Base-by-base conservation (phyloP, 2,797 vertebrate genomes). In the Bradypodion ventrale region DNA sequence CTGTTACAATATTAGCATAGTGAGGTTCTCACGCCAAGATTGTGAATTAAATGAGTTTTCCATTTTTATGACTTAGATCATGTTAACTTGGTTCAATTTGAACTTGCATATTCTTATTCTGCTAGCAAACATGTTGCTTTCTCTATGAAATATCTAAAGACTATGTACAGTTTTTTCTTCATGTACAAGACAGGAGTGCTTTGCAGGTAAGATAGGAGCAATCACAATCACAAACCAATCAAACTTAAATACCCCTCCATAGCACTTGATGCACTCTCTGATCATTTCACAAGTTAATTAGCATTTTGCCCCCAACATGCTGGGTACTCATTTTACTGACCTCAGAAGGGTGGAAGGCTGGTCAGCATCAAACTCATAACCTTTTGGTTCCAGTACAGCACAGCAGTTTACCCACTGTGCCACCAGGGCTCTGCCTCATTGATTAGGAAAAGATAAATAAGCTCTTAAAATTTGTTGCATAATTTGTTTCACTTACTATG, bases 21-120 rank as follows among this genome's bases (percentile, higher is more conserved):
- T 91, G 37, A 89, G 69, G 93, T 95, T 92, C 80, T 91, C 42
- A 90, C 75, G 76, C 25, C 86, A 66, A 83, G 90, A 84, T 89
- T 25, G 83, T 86, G 56, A 94, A 89, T 90, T 46, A 89, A 89
- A 46, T 86, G 0, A 68, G 88, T 89, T 92, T 84, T 83, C 90
- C 89, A 91, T 80, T 79, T 90, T 35, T 60, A 27, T 69, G 80
- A 65, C 69, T 56, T 56, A 52, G 52, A 5, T 56, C 52, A 15
- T 56, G 52, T 15, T 56, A 21, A 56, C 46, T 89, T 81, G 42
- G 83, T 79, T 91, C 80, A 89, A 83, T 6, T 70, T 78, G 60
- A 49, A 46, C 42, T 72, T 62, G 66, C n/a, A 78, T 66, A 62
- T 90, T 87, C 87, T 83, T 7, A 79, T 89, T 90, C 65, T 88